phyloP scores from a whole-genome alignment of 37 sponge, comb jelly and placozoan species.

The Geodia barretti region DNA sequence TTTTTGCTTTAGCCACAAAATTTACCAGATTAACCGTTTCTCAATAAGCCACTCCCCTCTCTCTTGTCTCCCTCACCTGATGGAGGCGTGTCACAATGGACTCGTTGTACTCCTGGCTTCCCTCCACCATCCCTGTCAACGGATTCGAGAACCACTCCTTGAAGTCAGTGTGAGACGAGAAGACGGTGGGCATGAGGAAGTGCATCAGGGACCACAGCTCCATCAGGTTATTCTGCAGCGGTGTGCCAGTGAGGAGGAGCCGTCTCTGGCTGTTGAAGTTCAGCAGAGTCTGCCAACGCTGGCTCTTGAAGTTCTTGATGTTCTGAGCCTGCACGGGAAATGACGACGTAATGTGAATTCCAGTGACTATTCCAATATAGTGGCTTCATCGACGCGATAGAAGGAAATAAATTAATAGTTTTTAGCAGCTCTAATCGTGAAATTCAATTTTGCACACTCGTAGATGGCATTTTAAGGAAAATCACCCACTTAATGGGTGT shows the following conservation, averaged over 20 bases:
- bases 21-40: too few relatives aligned
- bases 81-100: constrained; percentile 92
- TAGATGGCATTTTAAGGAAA: too few relatives aligned
- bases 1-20: too few relatives aligned
- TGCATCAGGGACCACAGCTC: constrained; percentile 99
- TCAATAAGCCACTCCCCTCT: too few relatives aligned
- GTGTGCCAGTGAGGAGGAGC: constrained; percentile 97
- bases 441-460: too few relatives aligned
- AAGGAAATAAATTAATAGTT: too few relatives aligned
- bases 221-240: constrained; percentile 98
- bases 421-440: too few relatives aligned
- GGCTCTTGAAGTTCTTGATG: constrained; percentile 99
- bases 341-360: too few relatives aligned
- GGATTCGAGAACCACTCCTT: constrained; percentile 99
- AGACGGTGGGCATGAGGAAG: constrained; percentile 98
- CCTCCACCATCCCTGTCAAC: constrained; percentile 98
- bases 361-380: too few relatives aligned
- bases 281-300: constrained; percentile 98
- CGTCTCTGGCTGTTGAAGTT: constrained; percentile 93
- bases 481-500: too few relatives aligned
- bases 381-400: too few relatives aligned
- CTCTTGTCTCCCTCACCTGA: constrained; percentile 56
- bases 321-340: constrained; percentile 85
- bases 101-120: constrained; percentile 97
- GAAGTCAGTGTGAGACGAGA: constrained; percentile 96